Evolutionary conservation across 2,888 invertebrate species (phyloP).

Genomic region (Salticus scenicus): DNA sequence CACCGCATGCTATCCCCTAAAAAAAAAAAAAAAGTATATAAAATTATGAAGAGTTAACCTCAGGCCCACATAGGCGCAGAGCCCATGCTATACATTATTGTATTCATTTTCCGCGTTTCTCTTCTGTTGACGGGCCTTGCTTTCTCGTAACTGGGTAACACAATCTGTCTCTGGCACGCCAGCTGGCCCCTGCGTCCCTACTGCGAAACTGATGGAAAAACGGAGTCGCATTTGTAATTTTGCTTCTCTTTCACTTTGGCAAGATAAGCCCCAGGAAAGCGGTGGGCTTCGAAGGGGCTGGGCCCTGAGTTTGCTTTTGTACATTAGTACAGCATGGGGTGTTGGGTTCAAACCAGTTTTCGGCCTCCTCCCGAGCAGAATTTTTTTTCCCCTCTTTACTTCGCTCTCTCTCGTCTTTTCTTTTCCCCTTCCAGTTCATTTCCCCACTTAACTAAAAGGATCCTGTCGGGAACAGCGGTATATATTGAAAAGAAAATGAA

Average conservation of each 20-base stretch:
- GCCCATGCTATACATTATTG: too few species aligned
- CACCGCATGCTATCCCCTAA: too few species aligned
- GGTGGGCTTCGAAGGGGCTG: neutral
- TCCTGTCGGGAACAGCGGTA: slow-evolving; percentile 3
- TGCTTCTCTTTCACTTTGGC: neutral
- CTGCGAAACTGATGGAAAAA: slow-evolving; percentile 9
- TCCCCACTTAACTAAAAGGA: neutral
- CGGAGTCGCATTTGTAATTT: slow-evolving; percentile 14
- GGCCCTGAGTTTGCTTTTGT: slow-evolving; percentile 8
- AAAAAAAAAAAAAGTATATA: too few species aligned
- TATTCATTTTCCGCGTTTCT: too few species aligned
- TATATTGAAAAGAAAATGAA: slow-evolving; percentile 12
- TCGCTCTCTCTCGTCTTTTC: neutral
- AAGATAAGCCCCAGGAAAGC: slow-evolving; percentile 8
- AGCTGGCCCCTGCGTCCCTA: slow-evolving; percentile 15
- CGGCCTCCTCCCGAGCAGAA: neutral
- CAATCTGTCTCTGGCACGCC: slow-evolving; percentile 4
- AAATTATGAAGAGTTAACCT: too few species aligned
- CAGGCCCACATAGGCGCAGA: too few species aligned
- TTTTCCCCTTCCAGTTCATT: neutral
- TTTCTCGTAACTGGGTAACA: neutral
- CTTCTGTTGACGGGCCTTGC: neutral
- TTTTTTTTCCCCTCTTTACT: neutral
- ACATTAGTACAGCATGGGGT: slow-evolving; percentile 11
- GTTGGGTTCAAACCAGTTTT: slow-evolving; percentile 17